These are phyloP conservation scores for Haliclona indistincta DNA, from an alignment of 37 sponge, comb jelly and placozoan species.

Conservation along the genomic window DNA sequence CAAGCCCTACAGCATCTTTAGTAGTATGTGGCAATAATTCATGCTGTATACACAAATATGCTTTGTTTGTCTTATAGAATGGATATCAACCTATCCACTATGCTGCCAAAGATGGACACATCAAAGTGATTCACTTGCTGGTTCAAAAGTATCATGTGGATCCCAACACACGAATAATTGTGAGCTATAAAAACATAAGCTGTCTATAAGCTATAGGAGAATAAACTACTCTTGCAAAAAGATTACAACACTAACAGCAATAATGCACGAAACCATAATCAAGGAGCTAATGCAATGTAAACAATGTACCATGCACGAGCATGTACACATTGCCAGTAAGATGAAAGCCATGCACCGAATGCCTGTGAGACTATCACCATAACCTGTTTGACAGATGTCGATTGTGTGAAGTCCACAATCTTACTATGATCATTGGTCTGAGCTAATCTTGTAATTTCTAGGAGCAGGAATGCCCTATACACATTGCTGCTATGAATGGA, in stretches of 20 bases:
- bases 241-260: too few species aligned
- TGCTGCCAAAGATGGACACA: constrained; percentile 24
- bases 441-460: background rate
- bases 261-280: too few species aligned
- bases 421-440: background rate
- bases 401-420: background rate
- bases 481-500: constrained; percentile 22
- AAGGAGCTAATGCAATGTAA: too few species aligned
- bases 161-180: constrained; percentile 9
- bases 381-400: too few species aligned
- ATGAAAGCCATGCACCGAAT: too few species aligned
- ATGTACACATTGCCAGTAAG: too few species aligned
- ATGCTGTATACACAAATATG: background rate
- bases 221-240: too few species aligned
- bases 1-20: background rate
- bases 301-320: too few species aligned
- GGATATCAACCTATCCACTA: constrained; percentile 21
- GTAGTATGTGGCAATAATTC: background rate
- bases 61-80: background rate
- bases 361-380: too few species aligned
- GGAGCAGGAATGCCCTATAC: constrained; percentile 9
- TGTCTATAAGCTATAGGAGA: too few species aligned
- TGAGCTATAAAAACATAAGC: too few species aligned
- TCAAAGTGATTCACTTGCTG: constrained; percentile 2
- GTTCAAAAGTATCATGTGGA: constrained; percentile 16